These are phyloP conservation scores for Volucella inflata DNA, from an alignment of 2,888 invertebrate genomes.

Conservation along the genomic window DNA sequence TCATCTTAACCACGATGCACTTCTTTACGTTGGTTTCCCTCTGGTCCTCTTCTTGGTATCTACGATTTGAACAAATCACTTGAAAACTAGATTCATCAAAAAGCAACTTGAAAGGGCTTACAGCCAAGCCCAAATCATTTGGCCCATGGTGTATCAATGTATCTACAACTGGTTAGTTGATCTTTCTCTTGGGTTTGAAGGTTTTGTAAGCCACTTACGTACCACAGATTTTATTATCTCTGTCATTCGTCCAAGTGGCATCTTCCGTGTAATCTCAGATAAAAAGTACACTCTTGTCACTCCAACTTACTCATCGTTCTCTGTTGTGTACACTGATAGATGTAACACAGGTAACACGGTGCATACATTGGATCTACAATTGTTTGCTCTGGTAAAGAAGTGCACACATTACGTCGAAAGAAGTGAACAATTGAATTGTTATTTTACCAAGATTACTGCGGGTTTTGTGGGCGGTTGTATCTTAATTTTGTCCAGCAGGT, in stretches of 20 bases:
- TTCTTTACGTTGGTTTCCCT: no score
- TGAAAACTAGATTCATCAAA: background rate
- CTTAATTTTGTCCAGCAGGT: background rate
- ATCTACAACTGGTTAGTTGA: constrained; percentile 32
- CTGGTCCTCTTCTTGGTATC: no score
- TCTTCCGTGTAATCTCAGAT: constrained; percentile 38
- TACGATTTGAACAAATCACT: constrained; percentile 48
- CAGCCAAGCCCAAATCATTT: constrained; percentile 27
- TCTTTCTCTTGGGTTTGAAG: constrained; percentile 57
- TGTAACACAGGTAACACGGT: constrained; percentile 18
- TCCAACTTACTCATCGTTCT: constrained; percentile 3
- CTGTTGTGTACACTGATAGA: constrained; percentile 32
- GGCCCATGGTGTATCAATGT: constrained; percentile 10
- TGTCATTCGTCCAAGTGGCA: constrained; percentile 49
- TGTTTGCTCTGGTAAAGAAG: constrained; percentile 18
- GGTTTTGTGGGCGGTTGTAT: background rate
- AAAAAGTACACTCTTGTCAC: constrained; percentile 23
- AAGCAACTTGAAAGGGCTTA: background rate
- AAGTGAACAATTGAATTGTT: constrained; percentile 25
- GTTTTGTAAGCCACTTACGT: constrained; percentile 49
- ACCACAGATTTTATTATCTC: constrained; percentile 13
- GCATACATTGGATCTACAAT: constrained; percentile 8
- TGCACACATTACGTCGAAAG: constrained; percentile 18
- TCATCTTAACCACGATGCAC: no score
- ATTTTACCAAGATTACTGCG: background rate